Conservation (phyloP, 2,888 invertebrate species). For the Chymomyza procnemis region DNA sequence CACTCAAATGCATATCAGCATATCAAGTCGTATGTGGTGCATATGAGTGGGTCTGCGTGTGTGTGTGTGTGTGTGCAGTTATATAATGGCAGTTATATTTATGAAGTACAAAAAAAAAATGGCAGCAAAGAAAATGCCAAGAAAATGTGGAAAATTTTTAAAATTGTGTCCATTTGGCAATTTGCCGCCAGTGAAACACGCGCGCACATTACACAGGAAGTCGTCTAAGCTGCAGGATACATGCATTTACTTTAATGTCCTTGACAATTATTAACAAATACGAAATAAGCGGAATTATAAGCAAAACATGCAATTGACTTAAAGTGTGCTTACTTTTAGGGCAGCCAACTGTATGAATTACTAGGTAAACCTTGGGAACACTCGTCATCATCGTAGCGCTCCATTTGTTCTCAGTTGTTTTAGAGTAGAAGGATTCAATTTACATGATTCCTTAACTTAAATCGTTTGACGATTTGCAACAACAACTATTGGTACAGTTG, state of each 20-base stretch:
- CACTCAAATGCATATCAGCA: constrained; percentile 29
- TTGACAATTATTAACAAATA: background rate
- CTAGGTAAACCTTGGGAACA: too few species aligned
- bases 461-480: too few species aligned
- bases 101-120: constrained; percentile 40
- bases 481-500: too few species aligned
- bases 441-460: too few species aligned
- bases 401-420: too few species aligned
- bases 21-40: constrained; percentile 19
- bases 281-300: too few species aligned
- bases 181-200: constrained; percentile 39
- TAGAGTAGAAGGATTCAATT: too few species aligned
- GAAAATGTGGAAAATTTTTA: constrained; percentile 23
- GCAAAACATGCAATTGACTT: too few species aligned
- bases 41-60: constrained; percentile 7
- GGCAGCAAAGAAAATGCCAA: constrained; percentile 4
- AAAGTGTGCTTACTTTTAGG: too few species aligned
- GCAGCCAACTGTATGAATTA: too few species aligned
- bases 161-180: constrained; percentile 53
- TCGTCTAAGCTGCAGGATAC: background rate
- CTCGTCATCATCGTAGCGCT: too few species aligned
- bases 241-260: background rate
- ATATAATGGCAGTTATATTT: constrained; percentile 48
- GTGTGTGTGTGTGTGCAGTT: constrained; percentile 31
- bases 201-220: background rate